These are phyloP conservation scores for Philereme transversata DNA, from an alignment of 2,888 invertebrate species.

Conservation along the genomic window DNA sequence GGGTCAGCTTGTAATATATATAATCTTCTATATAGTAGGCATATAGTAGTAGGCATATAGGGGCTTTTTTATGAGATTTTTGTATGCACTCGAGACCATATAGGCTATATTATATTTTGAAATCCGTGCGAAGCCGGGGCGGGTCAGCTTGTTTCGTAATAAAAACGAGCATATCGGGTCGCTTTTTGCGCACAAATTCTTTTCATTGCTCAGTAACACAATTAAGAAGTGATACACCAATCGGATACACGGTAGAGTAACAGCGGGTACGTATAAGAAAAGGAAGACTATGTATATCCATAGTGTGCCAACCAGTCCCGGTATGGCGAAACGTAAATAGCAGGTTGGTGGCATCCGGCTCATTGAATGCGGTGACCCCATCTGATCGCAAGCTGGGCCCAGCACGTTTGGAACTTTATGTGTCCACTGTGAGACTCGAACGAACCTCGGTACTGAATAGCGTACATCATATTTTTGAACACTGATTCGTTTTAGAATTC, in stretches of 20 bases:
- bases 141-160: no score
- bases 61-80: no score
- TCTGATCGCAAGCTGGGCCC: conserved; percentile 75
- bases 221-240: conserved; percentile 17
- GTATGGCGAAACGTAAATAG: conserved; percentile 81
- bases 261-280: conserved; percentile 53
- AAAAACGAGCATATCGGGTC: not conserved
- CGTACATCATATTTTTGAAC: not conserved
- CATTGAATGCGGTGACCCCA: conserved; percentile 83
- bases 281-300: conserved; percentile 67
- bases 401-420: conserved; percentile 59
- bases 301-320: conserved; percentile 79
- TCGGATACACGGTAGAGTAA: conserved; percentile 40
- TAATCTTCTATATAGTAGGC: no score
- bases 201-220: not conserved
- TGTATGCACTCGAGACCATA: no score
- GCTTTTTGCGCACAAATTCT: not conserved
- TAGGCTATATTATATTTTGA: no score
- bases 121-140: no score
- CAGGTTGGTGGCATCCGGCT: conserved; percentile 81
- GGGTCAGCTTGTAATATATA: no score
- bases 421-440: conserved; percentile 43
- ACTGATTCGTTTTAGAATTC: not conserved
- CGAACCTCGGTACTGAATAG: conserved; percentile 7
- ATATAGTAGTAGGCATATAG: no score